These are phyloP conservation scores for Eupithecia pulchellata DNA, from an alignment of 2,888 invertebrate genomes.

Conservation along the genomic window DNA sequence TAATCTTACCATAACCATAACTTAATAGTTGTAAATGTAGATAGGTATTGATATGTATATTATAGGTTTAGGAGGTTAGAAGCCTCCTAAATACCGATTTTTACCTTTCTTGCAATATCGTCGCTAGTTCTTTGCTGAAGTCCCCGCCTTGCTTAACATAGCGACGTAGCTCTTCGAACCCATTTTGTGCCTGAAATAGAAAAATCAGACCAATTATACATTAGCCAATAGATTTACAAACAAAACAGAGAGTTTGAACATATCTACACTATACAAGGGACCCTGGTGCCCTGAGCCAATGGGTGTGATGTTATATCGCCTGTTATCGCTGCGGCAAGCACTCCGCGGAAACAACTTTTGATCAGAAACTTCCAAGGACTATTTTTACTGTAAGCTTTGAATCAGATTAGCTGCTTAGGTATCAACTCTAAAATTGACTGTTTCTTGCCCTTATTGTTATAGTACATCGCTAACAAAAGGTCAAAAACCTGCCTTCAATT, in stretches of 20 bases:
- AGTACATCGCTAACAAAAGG: neutral
- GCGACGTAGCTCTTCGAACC: conserved; percentile 96
- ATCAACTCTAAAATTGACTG: neutral
- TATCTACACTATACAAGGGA: too few species aligned
- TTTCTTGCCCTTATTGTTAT: neutral
- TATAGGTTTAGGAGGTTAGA: too few species aligned
- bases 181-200: conserved; percentile 93
- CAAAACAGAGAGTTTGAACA: too few species aligned
- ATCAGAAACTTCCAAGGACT: neutral
- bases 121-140: conserved; percentile 95
- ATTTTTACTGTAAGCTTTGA: neutral
- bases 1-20: too few species aligned
- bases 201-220: conserved; percentile 31
- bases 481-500: neutral
- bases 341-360: too few species aligned
- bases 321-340: too few species aligned
- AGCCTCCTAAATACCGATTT: too few species aligned
- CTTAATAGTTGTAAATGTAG: too few species aligned
- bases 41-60: too few species aligned
- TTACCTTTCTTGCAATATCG: conserved; percentile 96
- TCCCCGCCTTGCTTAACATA: conserved; percentile 98
- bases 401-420: neutral
- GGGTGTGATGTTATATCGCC: too few species aligned
- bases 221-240: too few species aligned
- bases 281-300: too few species aligned